Evolutionary conservation across 2,888 invertebrate genomes (phyloP).

Genomic region (Meta bourneti): DNA sequence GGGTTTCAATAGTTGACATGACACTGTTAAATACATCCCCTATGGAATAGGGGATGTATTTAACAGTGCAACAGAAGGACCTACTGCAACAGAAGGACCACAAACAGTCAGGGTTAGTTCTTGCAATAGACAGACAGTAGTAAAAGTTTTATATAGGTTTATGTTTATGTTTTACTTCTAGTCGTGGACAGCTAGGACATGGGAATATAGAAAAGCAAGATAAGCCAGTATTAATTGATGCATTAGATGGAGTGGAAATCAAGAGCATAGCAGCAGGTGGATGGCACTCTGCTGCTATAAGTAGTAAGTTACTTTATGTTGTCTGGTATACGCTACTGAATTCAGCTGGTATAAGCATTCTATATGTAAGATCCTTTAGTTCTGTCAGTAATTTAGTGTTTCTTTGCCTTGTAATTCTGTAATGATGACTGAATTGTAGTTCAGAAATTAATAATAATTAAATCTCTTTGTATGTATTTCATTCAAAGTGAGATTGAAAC

Average conservation of each 20-base stretch:
- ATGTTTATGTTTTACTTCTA: conserved; percentile 80
- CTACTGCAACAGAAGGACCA: too few relatives aligned
- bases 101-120: too few relatives aligned
- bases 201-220: conserved; percentile 85
- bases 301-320: conserved; percentile 82
- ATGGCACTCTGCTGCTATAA: conserved; percentile 92
- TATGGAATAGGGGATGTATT: too few relatives aligned
- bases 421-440: background rate
- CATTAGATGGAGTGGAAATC: conserved; percentile 88
- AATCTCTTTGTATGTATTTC: too few relatives aligned
- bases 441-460: too few relatives aligned
- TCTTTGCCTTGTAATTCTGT: background rate
- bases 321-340: background rate
- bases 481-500: too few relatives aligned
- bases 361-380: background rate
- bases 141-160: background rate
- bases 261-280: conserved; percentile 88
- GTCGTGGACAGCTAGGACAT: conserved; percentile 93
- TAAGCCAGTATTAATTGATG: conserved; percentile 86
- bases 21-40: too few relatives aligned
- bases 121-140: too few relatives aligned
- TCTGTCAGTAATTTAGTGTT: background rate
- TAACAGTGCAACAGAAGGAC: too few relatives aligned
- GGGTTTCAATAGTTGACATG: too few relatives aligned
- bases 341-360: background rate